Evolutionary conservation across 2,888 invertebrate genomes (phyloP), one percentile per base, ranked within the genome.

Genomic region (Elysia crispata): DNA sequence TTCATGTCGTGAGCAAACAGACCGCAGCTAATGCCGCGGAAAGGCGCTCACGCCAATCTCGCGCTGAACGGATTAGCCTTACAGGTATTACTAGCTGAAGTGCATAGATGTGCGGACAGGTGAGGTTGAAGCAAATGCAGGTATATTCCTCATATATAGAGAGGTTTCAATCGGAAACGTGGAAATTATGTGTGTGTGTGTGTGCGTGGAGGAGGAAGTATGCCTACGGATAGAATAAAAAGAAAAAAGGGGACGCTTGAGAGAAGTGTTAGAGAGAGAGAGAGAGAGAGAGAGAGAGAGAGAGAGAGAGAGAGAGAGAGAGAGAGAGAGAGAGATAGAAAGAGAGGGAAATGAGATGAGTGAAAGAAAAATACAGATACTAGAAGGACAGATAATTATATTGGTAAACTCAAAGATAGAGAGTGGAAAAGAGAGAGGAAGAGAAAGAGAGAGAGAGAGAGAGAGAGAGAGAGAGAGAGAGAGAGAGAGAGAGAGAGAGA

Each of bases 361-460:
- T n/a, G 23, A 30, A 20, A 54, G n/a, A 28, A 54, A 28, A 72
- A 70, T 33, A n/a, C n/a, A n/a, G n/a, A n/a, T n/a, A n/a, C n/a
- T n/a, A n/a, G n/a, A n/a, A n/a, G n/a, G n/a, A n/a, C 33, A 70
- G 70, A 70, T 54, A 70, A 28, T 30, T 25, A 70, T 69, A 70
- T 30, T n/a, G 31, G 15, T 6, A 50, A 31, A 1, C 31, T 30
- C 50, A 54, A 1, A 33, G 33, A 57, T 57, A 75, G 25, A 15
- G 33, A n/a, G n/a, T n/a, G n/a, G n/a, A n/a, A n/a, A n/a, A n/a
- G n/a, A 30, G 23, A 50, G 41, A 41, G 6, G 50, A 13, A 50
- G 41, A 23, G 13, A 49, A 28, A n/a, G 25, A 11, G 28, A 50
- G 23, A 50, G 30, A 54, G 49, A 76, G 67, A 49, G 23, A 67